These are phyloP conservation scores for Bombyx huttoni DNA, from an alignment of 2,888 invertebrate species.

Conservation along the genomic window DNA sequence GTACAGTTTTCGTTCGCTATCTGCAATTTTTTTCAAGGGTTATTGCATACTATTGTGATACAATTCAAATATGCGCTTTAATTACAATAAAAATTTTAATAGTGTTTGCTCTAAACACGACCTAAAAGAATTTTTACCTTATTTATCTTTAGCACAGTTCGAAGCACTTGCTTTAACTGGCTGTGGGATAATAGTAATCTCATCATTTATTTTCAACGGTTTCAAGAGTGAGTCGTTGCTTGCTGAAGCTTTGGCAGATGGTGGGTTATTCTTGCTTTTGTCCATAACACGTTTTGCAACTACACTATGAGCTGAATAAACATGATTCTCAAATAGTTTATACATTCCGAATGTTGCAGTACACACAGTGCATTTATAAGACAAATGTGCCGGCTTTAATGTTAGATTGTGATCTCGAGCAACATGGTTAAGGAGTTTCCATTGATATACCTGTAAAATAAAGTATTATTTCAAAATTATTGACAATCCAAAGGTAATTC, in stretches of 20 bases:
- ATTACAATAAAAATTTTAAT: background rate
- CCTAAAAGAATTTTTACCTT: conserved; percentile 22
- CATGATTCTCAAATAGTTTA: conserved; percentile 94
- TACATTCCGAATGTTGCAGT: conserved; percentile 96
- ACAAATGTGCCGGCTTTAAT: conserved; percentile 91
- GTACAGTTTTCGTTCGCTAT: no score
- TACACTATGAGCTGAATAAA: conserved; percentile 93
- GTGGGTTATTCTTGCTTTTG: conserved; percentile 35
- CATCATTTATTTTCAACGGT: conserved; percentile 89
- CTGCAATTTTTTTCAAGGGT: no score
- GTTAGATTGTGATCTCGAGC: conserved; percentile 93
- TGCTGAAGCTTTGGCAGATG: conserved; percentile 21
- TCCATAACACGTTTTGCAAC: conserved; percentile 81
- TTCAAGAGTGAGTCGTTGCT: conserved; percentile 67
- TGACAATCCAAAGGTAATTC: no score
- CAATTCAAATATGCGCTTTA: no score
- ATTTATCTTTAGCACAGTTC: conserved; percentile 24
- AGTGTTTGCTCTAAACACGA: background rate
- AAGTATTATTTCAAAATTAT: no score
- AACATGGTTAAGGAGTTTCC: conserved; percentile 93
- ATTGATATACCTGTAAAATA: conserved; percentile 87
- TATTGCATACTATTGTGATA: no score
- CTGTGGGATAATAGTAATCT: conserved; percentile 91
- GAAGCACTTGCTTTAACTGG: conserved; percentile 62
- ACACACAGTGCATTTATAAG: conserved; percentile 96